These are phyloP conservation scores for Notiomystis cincta DNA, from an alignment of 2,113 vertebrate genomes.

Conservation along the genomic window DNA sequence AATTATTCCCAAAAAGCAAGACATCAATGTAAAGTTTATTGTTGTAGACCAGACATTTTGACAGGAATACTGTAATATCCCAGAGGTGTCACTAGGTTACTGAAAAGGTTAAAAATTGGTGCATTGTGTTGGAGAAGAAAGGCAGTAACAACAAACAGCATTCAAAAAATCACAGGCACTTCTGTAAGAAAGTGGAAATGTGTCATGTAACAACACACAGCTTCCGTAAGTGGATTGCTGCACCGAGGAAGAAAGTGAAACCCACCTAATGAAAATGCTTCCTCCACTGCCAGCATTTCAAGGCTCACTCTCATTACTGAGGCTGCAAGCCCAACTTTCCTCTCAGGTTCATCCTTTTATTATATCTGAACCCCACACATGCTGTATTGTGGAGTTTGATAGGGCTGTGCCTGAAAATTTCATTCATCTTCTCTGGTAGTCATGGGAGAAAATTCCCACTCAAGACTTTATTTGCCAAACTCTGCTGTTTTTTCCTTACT, in stretches of 20 bases:
- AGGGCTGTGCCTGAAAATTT: neutral
- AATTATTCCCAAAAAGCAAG: constrained; percentile 82
- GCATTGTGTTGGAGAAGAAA: constrained; percentile 11
- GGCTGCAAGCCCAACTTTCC: constrained; percentile 25
- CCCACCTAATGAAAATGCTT: constrained; percentile 25
- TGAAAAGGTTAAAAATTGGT: constrained; percentile 68
- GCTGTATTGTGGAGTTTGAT: neutral
- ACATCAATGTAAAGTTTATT: constrained; percentile 79
- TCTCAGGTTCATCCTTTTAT: neutral
- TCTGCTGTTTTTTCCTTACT: neutral
- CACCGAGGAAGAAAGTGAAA: constrained; percentile 11
- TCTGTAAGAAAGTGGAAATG: constrained; percentile 19
- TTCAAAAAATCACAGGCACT: constrained; percentile 34
- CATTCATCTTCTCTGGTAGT: neutral
- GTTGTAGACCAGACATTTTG: constrained; percentile 63
- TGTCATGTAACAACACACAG: constrained; percentile 38
- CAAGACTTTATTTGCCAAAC: neutral
- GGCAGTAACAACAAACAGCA: constrained; percentile 32
- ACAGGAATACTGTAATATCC: constrained; percentile 64
- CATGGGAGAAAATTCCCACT: neutral
- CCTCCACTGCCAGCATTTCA: neutral
- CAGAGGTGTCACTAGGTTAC: constrained; percentile 56
- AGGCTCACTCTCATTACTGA: neutral
- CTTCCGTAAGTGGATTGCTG: constrained; percentile 12
- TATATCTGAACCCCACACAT: neutral